Conservation (phyloP, 64 coral and sea anemone genomes). For the Astreopora myriophthalma region DNA sequence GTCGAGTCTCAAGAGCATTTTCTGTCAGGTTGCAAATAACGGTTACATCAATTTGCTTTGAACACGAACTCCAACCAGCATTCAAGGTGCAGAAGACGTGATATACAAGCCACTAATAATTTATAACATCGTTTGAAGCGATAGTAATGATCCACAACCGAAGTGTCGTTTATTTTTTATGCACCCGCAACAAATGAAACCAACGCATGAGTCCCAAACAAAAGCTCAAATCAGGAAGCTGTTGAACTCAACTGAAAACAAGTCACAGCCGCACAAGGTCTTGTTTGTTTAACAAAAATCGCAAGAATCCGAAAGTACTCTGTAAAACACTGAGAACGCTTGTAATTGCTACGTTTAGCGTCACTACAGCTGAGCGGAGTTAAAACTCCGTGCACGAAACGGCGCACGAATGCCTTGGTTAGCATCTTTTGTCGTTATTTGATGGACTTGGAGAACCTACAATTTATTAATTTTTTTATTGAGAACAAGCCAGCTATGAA, state of each 20-base stretch:
- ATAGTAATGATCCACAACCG: background rate
- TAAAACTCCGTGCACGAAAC: background rate
- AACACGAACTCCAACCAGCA: background rate
- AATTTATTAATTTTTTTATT: conserved; percentile 47
- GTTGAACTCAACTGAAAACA: background rate
- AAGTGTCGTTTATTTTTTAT: background rate
- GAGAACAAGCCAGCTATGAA: conserved; percentile 33
- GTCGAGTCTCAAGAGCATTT: background rate
- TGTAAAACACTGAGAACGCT: background rate
- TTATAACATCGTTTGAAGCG: conserved; percentile 11
- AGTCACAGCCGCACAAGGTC: background rate
- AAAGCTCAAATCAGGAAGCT: background rate
- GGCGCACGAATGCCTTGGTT: background rate
- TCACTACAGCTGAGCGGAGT: background rate
- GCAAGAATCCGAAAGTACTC: background rate
- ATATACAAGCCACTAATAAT: conserved; percentile 11
- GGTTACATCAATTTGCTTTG: background rate
- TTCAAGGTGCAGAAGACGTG: background rate
- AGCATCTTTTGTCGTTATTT: conserved; percentile 65
- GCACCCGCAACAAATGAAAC: conserved; percentile 9
- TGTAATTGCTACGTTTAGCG: background rate
- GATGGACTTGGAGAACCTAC: conserved; percentile 31
- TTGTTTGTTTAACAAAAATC: conserved; percentile 46
- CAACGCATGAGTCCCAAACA: background rate
- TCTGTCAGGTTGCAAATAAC: background rate